Conservation (phyloP, 2,888 invertebrate species). For the Lycophotia porphyrea region DNA sequence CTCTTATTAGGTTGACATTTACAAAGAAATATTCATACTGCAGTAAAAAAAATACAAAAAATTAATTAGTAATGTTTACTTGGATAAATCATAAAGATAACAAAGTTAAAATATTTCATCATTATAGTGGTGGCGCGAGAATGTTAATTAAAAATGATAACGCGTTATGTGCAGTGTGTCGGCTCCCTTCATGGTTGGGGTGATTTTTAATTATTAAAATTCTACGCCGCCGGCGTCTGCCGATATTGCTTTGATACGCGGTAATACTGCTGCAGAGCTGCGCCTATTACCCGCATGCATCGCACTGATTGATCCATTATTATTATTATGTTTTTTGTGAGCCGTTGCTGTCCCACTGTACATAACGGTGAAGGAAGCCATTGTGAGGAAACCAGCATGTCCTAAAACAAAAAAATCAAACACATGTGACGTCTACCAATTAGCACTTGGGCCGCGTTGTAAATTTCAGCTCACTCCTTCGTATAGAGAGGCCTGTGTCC, state of each 20-base stretch:
- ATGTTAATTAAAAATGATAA: constrained; percentile 89
- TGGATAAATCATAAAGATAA: constrained; percentile 57
- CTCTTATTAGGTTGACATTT: constrained; percentile 6
- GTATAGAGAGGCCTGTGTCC: background rate
- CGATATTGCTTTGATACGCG: constrained; percentile 86
- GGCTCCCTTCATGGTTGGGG: constrained; percentile 82
- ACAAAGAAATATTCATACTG: constrained; percentile 7
- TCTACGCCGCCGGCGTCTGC: constrained; percentile 84
- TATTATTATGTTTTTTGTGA: background rate
- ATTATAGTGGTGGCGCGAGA: constrained; percentile 74
- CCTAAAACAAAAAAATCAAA: background rate
- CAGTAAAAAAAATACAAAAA: constrained; percentile 9
- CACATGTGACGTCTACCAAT: background rate
- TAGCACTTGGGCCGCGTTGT: background rate
- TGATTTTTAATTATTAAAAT: constrained; percentile 90
- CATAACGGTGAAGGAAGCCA: background rate
- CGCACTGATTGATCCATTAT: constrained; percentile 63
- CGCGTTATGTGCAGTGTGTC: constrained; percentile 83
- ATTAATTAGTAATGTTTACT: constrained; percentile 14
- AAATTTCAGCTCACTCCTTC: background rate
- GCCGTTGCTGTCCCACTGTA: too few species aligned
- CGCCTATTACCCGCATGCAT: constrained; percentile 71
- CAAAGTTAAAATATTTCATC: constrained; percentile 70
- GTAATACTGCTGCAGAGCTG: constrained; percentile 71
- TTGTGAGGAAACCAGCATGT: background rate